Percentiles rank a stretch among this genome's conserved stretches.
These are phyloP conservation scores for Gephyroberyx darwinii DNA, from an alignment of 2,797 vertebrate species.

Conservation along the genomic window DNA sequence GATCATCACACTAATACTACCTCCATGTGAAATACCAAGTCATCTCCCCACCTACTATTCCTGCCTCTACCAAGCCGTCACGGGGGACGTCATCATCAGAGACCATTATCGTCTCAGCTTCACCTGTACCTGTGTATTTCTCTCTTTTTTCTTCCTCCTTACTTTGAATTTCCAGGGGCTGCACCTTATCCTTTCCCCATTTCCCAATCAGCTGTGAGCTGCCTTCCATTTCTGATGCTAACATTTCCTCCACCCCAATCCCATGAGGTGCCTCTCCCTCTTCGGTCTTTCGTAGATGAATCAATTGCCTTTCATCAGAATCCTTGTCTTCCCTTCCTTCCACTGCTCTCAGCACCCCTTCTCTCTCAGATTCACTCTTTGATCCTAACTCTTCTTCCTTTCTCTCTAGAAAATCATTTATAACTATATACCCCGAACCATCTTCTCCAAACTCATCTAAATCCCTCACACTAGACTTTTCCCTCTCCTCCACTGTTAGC, in stretches of 20 bases:
- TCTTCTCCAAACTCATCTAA: conserved; percentile 22
- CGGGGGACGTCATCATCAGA: conserved; percentile 5
- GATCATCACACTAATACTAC: conserved; percentile 32
- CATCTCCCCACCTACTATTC: conserved; percentile 16
- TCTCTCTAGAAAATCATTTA: conserved; percentile 5
- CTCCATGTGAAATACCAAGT: conserved; percentile 77
- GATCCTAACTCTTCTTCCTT: conserved; percentile 8
- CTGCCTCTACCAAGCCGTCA: neutral
- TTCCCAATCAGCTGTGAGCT: neutral
- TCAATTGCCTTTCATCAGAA: neutral
- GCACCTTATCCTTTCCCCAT: neutral
- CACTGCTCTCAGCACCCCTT: neutral
- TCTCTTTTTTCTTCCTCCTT: conserved; percentile 11
- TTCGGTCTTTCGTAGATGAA: neutral
- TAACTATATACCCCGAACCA: conserved; percentile 13
- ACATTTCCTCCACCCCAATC: neutral
- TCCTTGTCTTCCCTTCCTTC: conserved; percentile 15
- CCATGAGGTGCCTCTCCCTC: conserved; percentile 1
- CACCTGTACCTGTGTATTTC: neutral
- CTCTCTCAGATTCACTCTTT: neutral
- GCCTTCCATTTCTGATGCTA: conserved; percentile 9
- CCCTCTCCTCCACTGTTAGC: conserved; percentile 3
- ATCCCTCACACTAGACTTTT: conserved; percentile 10
- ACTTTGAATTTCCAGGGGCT: neutral
- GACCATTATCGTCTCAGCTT: neutral